Base-by-base conservation (phyloP, 2,888 invertebrate species). In the Pandemis corylana region DNA sequence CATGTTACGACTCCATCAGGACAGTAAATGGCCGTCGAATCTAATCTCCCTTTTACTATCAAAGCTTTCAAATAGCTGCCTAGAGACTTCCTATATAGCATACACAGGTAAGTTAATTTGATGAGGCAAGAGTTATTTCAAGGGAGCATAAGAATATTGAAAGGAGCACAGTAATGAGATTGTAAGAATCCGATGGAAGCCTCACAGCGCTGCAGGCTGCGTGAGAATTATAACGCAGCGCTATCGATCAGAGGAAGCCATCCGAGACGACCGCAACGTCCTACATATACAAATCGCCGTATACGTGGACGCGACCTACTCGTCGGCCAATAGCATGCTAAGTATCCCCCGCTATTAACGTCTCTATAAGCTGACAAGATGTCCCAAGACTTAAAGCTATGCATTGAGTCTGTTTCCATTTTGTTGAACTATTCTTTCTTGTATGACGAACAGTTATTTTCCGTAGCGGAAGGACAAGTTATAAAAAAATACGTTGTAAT, bases 201-300 rank as follows among this genome's bases (percentile, higher is more conserved):
- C 74, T 61, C 74, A 74, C 74, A 71, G 71, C 51, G 49, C 41
- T 64, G 53, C 63, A 46, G 65, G 65, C 69, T 51, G 65, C 59
- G 68, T 70, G 69, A 66, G 44, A 65, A 65, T 65, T 69, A 59
- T 42, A 61, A 70, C 67, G 70, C 71, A 56, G 63, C 69, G 61
- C 59, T 75, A 75, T 75, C 75, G 75, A 75, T 70, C 75, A 53
- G 70, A 67, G 69, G 70, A 71, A 75, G 75, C 75, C 75, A 75
- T 63, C 59, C 75, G 75, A 66, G 70, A 67, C 72, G 67, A 66
- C 74, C 70, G 71, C 71, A 61, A 49, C 68, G 75, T 41, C 75
- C 75, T 67, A 71, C 70, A 67, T 71, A 70, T 70, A 74, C 67
- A 70, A 67, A 66, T 67, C 44, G 36, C 51, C 41, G n/a, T 59